A percentile compares a stretch with the other conserved stretches of the same genome.
Conservation (phyloP, 1,140 invertebrate genomes). For the Achroia grisella region DNA sequence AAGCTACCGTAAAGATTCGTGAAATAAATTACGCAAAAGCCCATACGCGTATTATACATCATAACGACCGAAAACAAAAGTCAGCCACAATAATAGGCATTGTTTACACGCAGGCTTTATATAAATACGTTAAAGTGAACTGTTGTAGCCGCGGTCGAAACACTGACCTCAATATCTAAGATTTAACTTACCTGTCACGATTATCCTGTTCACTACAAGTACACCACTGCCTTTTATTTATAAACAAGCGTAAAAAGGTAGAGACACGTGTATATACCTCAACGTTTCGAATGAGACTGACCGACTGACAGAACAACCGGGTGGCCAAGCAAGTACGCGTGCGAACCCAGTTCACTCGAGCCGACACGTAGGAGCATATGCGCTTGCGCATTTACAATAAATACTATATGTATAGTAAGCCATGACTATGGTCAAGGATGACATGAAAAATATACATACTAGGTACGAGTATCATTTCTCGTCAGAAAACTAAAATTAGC, state of each 20-base stretch:
- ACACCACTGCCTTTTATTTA: conserved; percentile 47
- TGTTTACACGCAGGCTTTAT: conserved; percentile 16
- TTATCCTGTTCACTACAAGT: conserved; percentile 41
- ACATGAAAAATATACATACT: no score
- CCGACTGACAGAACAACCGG: conserved; percentile 3
- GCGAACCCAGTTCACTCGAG: no score
- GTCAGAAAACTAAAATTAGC: no score
- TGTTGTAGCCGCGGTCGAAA: conserved; percentile 15
- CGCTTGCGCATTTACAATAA: no score
- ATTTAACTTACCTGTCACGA: conserved; percentile 51
- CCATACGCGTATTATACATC: conserved; percentile 9
- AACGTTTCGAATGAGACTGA: conserved; percentile 37
- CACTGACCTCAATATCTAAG: conserved; percentile 38
- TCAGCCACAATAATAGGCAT: conserved; percentile 14
- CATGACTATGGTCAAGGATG: no score
- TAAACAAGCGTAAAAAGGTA: conserved; percentile 43
- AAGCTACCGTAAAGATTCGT: conserved; percentile 5
- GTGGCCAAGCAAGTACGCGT: background rate
- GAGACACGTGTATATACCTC: conserved; percentile 30
- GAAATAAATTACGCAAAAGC: conserved; percentile 15
- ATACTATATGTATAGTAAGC: no score
- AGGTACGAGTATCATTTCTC: no score
- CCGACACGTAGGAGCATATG: no score
- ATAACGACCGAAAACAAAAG: conserved; percentile 32
- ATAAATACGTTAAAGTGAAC: conserved; percentile 1